Base-by-base conservation (phyloP, 1,140 invertebrate genomes). In the Muscidifurax raptorellus region DNA sequence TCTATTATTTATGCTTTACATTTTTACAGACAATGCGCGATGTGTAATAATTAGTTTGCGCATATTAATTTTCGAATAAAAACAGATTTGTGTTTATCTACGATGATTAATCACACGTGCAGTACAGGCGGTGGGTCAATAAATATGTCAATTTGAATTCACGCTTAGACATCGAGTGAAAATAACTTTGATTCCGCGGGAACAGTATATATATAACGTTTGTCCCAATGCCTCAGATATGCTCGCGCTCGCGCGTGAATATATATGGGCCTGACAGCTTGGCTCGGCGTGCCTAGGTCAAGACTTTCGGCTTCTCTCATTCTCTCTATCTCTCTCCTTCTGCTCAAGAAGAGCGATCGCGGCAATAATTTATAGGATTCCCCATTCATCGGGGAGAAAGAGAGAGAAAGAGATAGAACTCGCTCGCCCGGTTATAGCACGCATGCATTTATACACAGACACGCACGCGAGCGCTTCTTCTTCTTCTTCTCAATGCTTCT, bases 291-390 rank as follows among this genome's bases (percentile, higher is more conserved):
- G 83, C 84, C 79, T 87, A 88, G 86, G 88, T 87, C 85, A 88
- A 87, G 85, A 88, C 77, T 86, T 86, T 74, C 71, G 36, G 52
- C 59, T 69, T 79, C 85, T 69, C 81, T 76, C 69, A 67, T 52
- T 77, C 47, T 67, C 15, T 64, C 59, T 32, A n/a, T 15, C 44
- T 66, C n/a, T n/a, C 0, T 32, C 13, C 59, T 36, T 52, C 52
- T 66, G 27, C 40, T 30, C 18, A 47, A 40, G 81, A 83, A 87
- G 87, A 86, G 32, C 82, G 83, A 88, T 87, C 69, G 87, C 64
- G 81, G 86, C 82, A 82, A 89, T 88, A 87, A 89, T 89, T 89
- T 87, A 89, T 78, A 87, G 74, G 86, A 86, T 87, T 87, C 85
- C n/a, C 59, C 86, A 88, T 88, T 88, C 86, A 88, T 88, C 81